A percentile compares a stretch with the other conserved stretches of the same genome.
These are phyloP conservation scores for Atherinosoma microstoma DNA, from an alignment of 2,797 vertebrate species.

Conservation along the genomic window DNA sequence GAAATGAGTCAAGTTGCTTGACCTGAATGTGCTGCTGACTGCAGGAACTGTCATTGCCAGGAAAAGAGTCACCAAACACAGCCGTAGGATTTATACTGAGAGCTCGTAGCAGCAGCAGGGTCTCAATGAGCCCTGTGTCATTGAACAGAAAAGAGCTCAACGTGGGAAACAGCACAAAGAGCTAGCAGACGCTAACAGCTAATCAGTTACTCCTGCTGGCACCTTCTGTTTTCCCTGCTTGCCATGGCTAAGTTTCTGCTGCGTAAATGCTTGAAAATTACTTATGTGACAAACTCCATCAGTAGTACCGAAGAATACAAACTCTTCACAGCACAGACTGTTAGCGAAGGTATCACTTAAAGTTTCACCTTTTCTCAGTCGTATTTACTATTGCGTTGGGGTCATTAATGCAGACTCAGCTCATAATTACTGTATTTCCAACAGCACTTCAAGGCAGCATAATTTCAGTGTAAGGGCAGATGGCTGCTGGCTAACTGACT, in stretches of 20 bases:
- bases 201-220: conserved; percentile 40
- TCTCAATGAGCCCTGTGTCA: conserved; percentile 64
- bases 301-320: conserved; percentile 15
- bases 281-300: conserved; percentile 15
- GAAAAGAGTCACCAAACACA: conserved; percentile 60
- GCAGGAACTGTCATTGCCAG: conserved; percentile 55
- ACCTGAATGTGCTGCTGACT: conserved; percentile 71
- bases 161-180: conserved; percentile 22
- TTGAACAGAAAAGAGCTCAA: conserved; percentile 43
- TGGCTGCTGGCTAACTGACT: conserved; percentile 76
- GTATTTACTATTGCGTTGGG: conserved; percentile 54
- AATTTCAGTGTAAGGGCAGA: conserved; percentile 70
- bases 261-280: neutral
- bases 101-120: conserved; percentile 43
- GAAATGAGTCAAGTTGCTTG: conserved; percentile 72
- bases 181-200: conserved; percentile 48
- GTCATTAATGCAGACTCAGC: conserved; percentile 71
- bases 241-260: conserved; percentile 14
- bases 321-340: conserved; percentile 38
- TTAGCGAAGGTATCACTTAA: conserved; percentile 47
- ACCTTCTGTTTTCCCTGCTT: conserved; percentile 26
- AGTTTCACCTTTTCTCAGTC: conserved; percentile 30
- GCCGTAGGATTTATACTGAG: conserved; percentile 56
- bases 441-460: conserved; percentile 67
- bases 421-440: conserved; percentile 76